phyloP scores from a whole-genome alignment of 2,888 invertebrate species.

The Catocala sponsa region DNA sequence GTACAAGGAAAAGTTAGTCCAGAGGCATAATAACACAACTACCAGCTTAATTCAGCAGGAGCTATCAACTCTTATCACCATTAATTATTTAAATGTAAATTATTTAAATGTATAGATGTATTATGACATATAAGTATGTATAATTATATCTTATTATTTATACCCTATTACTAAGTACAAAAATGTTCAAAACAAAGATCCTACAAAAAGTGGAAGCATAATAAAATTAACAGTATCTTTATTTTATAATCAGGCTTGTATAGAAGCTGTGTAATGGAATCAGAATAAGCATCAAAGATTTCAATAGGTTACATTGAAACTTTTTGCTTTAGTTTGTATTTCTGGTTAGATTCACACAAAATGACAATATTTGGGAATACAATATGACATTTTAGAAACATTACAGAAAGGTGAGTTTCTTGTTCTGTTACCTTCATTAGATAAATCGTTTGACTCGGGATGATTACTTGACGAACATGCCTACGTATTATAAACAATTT shows the following conservation, averaged over 20 bases:
- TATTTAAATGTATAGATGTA: too few relatives aligned
- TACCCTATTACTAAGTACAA: too few relatives aligned
- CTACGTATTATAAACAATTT: slow-evolving; percentile 19
- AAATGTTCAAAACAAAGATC: too few relatives aligned
- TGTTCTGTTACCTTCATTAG: slow-evolving; percentile 30
- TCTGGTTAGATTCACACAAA: slow-evolving; percentile 30
- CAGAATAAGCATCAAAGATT: not conserved
- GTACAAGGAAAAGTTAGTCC: slow-evolving; percentile 6
- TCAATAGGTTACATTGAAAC: slow-evolving; percentile 28
- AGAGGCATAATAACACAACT: not conserved
- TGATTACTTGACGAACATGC: slow-evolving; percentile 20
- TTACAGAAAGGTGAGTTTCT: slow-evolving; percentile 42
- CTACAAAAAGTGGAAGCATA: too few relatives aligned
- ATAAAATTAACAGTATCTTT: too few relatives aligned
- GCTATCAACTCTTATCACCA: too few relatives aligned
- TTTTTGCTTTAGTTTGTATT: slow-evolving; percentile 36
- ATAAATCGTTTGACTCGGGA: slow-evolving; percentile 27
- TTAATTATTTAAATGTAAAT: too few relatives aligned
- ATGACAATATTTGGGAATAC: slow-evolving; percentile 33
- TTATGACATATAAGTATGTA: too few relatives aligned
- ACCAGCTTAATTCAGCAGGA: too few relatives aligned
- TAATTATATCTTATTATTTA: too few relatives aligned
- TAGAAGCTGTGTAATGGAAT: not conserved
- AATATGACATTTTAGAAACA: slow-evolving; percentile 18
- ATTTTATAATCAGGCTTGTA: too few relatives aligned